Evolutionary conservation across 2,888 invertebrate species (phyloP), one percentile per base, ranked within the genome.

Genomic region (Yponomeuta cagnagella): DNA sequence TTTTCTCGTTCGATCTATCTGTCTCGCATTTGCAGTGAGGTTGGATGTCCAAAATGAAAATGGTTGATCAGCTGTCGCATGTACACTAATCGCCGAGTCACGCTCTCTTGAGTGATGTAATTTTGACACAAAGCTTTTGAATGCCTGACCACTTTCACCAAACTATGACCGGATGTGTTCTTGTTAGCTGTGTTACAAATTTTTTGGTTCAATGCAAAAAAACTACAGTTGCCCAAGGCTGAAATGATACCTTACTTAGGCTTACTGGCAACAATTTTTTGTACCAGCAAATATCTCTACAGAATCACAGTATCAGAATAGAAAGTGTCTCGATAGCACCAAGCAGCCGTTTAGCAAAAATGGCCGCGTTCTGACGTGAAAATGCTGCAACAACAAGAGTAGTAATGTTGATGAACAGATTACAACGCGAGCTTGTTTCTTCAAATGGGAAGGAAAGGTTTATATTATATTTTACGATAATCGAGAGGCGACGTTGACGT

Each of bases 61-160:
- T 43, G 43, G 43, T 43, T 43, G 43, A 43, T 43, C 43, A 43
- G 43, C 43, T 43, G 43, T 43, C 9, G 43, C 43, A 43, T 37
- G 37, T 52, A 2, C 52, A 52, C 12, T 1, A 58, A 58, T 58
- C 30, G 65, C 65, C 30, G 12, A n/a, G 30, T 65, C 65, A 65
- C 12, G 65, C 30, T 10, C 65, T 31, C 2, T n/a, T 12, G 30
- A 65, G 33, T 65, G 65, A 65, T 31, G 65, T 30, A 65, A 65
- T 31, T 30, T 9, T 12, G 30, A 33, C 52, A 58, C 52, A 58
- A 58, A 15, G 52, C 52, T 58, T 58, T 58, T 58, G 52, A 58
- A 58, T 58, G 43, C 33, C 30, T 52, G 52, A 52, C 68, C 52
- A 68, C 68, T 68, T 68, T 68, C 68, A 30, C 68, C 52, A 15